Evolutionary conservation across 1,140 invertebrate genomes (phyloP).

Genomic region (Arion vulgaris): DNA sequence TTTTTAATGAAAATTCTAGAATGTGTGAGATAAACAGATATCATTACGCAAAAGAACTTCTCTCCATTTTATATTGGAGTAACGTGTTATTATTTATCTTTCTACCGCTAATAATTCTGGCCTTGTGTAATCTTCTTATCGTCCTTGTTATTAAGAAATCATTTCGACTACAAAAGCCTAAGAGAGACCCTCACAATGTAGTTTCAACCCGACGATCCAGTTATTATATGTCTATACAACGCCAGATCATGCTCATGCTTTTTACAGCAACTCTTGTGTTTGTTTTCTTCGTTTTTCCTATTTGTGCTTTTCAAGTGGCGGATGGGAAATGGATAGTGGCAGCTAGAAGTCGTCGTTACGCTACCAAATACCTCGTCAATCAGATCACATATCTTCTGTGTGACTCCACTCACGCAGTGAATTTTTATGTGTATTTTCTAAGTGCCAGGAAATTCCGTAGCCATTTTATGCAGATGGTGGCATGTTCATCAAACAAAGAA

Average conservation of each 20-base stretch:
- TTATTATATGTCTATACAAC: slow-evolving; percentile 20
- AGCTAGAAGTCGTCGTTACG: background rate
- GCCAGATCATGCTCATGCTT: slow-evolving; percentile 50
- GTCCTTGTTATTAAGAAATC: slow-evolving; percentile 50
- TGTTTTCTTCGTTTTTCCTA: slow-evolving; percentile 55
- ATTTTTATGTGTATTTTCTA: slow-evolving; percentile 65
- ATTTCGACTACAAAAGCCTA: slow-evolving; percentile 40
- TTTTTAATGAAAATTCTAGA: background rate
- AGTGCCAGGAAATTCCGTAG: slow-evolving; percentile 58
- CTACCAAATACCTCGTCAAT: slow-evolving; percentile 38
- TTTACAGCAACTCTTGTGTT: slow-evolving; percentile 55
- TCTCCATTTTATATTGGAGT: slow-evolving; percentile 53
- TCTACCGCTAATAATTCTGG: slow-evolving; percentile 52
- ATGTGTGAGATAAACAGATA: background rate
- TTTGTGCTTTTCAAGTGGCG: slow-evolving; percentile 57
- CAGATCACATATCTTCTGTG: slow-evolving; percentile 58
- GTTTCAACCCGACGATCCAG: background rate
- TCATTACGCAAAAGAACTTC: no score
- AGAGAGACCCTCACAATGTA: slow-evolving; percentile 1
- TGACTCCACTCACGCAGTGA: slow-evolving; percentile 62
- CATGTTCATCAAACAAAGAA: background rate
- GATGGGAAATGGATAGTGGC: slow-evolving; percentile 22
- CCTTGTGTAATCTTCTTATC: slow-evolving; percentile 58
- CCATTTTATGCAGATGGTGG: slow-evolving; percentile 33
- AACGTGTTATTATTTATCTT: slow-evolving; percentile 53